Base-by-base conservation (phyloP, 1,140 invertebrate genomes). In the Drosophila nebulosa region DNA sequence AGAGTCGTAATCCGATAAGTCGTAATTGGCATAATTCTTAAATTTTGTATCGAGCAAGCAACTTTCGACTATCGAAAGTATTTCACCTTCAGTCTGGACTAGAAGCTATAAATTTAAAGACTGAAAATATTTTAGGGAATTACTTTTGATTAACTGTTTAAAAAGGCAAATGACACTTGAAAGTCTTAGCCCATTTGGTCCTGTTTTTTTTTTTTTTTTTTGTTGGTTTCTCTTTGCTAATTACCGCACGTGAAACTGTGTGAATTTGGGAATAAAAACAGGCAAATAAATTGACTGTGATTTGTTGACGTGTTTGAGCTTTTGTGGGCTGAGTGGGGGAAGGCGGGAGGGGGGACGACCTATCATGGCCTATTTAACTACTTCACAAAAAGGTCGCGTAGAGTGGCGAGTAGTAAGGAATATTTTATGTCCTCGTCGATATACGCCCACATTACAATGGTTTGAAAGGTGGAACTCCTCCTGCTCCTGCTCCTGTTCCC, bases 241-340 rank as follows among this genome's bases (percentile, higher is more conserved):
- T 32, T 32, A 32, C 39, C 18, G 2, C 39, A 46, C 16, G 18
- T 46, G 16, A 18, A 46, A 18, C 7, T 46, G 21, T 18, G 4
- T 42, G 3, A 3, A 35, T 36, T 1, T n/a, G n/a, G n/a, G n/a
- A 6, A 16, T 39, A 39, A 18, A 42, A 46, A 57, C 39, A 52
- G 39, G 78, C 68, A 84, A 85, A 84, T 85, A 84, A 85, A 85
- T 85, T 85, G 73, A 58, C 77, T 73, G 80, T 85, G 80, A 84
- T 85, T 84, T 84, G 81, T 84, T 52, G 79, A 74, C 63, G 71
- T 74, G 70, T n/a, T n/a, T n/a, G n/a, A n/a, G n/a, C n/a, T n/a
- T n/a, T n/a, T n/a, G n/a, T n/a, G n/a, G n/a, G n/a, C n/a, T 53
- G 56, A 16, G 30, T 67, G 63, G 42, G 32, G 26, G 58, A 65